Evolutionary conservation across 2,797 vertebrate genomes (phyloP).

Genomic region (Ceryle rudis): DNA sequence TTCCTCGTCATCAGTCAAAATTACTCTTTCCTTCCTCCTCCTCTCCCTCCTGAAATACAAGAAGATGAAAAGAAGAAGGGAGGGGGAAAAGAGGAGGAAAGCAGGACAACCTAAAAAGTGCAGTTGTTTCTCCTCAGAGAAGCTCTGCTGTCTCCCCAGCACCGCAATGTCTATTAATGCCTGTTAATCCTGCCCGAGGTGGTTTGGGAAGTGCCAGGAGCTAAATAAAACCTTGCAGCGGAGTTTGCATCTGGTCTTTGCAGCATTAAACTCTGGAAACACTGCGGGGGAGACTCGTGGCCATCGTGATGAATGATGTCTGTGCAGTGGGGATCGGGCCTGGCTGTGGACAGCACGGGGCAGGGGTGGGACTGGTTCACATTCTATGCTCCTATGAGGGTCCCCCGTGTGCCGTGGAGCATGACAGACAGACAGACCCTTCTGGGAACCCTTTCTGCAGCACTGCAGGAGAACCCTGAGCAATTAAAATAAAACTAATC

Average conservation of each 20-base stretch:
- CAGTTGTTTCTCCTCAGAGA: neutral
- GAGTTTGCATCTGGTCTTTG: neutral
- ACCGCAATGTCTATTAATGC: neutral
- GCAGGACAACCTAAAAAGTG: neutral
- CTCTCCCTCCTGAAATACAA: conserved; percentile 27
- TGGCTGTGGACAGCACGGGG: rapidly evolving
- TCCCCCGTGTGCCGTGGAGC: neutral
- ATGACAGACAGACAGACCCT: rapidly evolving
- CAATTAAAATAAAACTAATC: neutral
- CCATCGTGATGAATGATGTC: neutral
- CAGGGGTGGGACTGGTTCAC: rapidly evolving
- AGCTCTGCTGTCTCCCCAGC: neutral
- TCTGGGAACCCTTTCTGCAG: neutral
- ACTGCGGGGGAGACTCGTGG: rapidly evolving
- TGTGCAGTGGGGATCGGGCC: neutral
- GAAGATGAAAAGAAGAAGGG: neutral
- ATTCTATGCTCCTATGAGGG: neutral
- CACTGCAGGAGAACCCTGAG: neutral
- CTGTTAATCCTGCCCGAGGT: rapidly evolving
- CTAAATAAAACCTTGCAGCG: neutral
- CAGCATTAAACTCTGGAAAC: neutral
- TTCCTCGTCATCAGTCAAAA: conserved; percentile 44
- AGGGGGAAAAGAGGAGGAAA: neutral
- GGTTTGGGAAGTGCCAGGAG: neutral
- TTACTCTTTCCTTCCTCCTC: conserved; percentile 16